Conservation (phyloP, 1,140 invertebrate species). For the Notospermus geniculatus region DNA sequence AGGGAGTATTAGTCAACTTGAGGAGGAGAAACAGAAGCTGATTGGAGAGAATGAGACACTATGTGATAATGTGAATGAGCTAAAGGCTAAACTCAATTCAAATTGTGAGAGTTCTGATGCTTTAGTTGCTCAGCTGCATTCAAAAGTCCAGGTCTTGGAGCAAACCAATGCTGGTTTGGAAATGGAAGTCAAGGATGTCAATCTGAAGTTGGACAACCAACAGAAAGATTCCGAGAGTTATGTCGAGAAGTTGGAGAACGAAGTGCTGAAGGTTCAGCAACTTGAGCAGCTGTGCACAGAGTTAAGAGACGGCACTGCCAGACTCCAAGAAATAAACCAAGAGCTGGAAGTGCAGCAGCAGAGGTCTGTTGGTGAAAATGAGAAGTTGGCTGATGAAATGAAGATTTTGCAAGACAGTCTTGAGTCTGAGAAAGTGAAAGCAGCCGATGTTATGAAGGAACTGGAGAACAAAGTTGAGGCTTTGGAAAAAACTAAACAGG, state of each 20-base stretch:
- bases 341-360: constrained; percentile 13
- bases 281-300: constrained; percentile 14
- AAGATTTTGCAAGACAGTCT: too few species aligned
- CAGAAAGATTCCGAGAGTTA: constrained; percentile 12
- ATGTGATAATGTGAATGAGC: constrained; percentile 34
- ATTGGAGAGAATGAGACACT: constrained; percentile 36
- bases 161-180: constrained; percentile 27
- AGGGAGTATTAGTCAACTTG: constrained; percentile 20
- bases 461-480: too few species aligned
- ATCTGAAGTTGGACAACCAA: constrained; percentile 13
- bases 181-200: constrained; percentile 27
- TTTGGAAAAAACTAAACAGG: neutral
- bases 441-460: too few species aligned
- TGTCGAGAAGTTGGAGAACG: constrained; percentile 13
- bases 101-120: constrained; percentile 32
- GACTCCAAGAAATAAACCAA: neutral
- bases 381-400: neutral
- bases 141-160: constrained; percentile 27
- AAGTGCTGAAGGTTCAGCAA: constrained; percentile 22
- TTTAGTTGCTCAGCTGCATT: constrained; percentile 27
- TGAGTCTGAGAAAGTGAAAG: too few species aligned
- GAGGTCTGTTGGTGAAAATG: constrained; percentile 7
- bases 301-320: constrained; percentile 17
- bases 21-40: constrained; percentile 20
- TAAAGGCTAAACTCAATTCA: constrained; percentile 29